Evolutionary conservation across 1,140 invertebrate genomes (phyloP), one percentile per base, ranked within the genome.

Genomic region (Bilobella aurantiaca): DNA sequence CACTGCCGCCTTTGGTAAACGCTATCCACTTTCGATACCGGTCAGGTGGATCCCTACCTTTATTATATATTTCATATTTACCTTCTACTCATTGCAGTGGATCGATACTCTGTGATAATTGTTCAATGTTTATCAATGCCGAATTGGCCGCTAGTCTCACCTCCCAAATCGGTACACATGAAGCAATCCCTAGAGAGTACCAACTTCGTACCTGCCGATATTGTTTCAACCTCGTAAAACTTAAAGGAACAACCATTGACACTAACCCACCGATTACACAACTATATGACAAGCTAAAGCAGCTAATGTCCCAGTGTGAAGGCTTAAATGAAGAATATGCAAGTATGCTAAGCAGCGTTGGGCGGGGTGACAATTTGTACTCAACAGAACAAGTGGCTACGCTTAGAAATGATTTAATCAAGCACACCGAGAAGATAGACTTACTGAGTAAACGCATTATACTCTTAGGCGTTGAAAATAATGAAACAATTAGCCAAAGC

Each of bases 261-360:
- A 21, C 29, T 12, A 34, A 23, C 25, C 32, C 31, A 37, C 14
- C 29, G 21, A 62, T 62, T 37, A 12, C 59, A 8, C 59, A 62
- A 28, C 30, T 62, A 5, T 62, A 62, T 62, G 59, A 62, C n/a
- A 62, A 37, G 59, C 25, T 62, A 62, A 31, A 25, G 27, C 14
- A 23, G 3, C 59, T 62, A 14, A 37, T 42, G 59, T 8, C 8
- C 12, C 32, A 62, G 27, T 62, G 59, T 46, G 59, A 62, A 42
- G 27, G 14, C 25, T 14, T 30, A 18, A 62, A 62, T 46, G 3
- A 21, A 21, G 59, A 62, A 42, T 62, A 62, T 27, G 25, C n/a
- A n/a, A 37, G 12, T 12, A 62, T 62, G 29, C 21, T 62, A 3
- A 42, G 23, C 32, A 62, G 59, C 23, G 5, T 62, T 12, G 30